Base-by-base conservation (phyloP, 2,113 vertebrate species). In the Paratilapia polleni region DNA sequence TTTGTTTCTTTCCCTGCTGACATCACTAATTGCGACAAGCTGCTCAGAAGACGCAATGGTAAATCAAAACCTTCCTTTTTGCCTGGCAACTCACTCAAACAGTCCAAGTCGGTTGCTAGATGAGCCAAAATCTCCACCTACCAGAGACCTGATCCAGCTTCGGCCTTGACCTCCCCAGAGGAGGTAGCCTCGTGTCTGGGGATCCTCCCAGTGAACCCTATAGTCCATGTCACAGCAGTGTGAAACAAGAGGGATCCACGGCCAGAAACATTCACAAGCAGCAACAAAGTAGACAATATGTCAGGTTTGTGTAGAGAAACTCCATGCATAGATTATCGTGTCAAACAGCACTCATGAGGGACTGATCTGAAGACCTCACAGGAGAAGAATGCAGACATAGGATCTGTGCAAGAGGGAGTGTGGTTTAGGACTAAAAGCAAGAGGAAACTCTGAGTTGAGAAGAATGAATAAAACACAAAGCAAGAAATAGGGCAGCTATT, bases 1-100 rank as follows among this genome's bases (percentile, higher is more conserved):
- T 94, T 95, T 94, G 93, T 94, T 94, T 93, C 94, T 94, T 87
- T 93, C 87, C 88, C 88, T 89, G 31, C 92, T 94, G 94, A 95
- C 94, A 92, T 94, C 94, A 92, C 92, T 95, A 95, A 95, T 96
- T 94, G 94, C 84, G 91, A 95, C 95, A 96, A 96, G 94, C 92
- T 95, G 94, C 88, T 92, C 56, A 8, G 74, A 83, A 87, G 88
- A 91, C 80, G 84, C 91, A 85, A 87, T 60, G 81, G 49, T 87
- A 94, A 95, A 96, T 96, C 94, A 94, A 94, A 95, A 95, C 91
- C 92, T 93, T 93, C 93, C 91, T 90, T 68, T 90, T 92, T 84
- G 90, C 92, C 80, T 87, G 85, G 94, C 93, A 94, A 96, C 94
- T 28, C 54, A 60, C 80, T 82, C 77, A 95, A 96, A 94, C 92